phyloP scores from a whole-genome alignment of 2,797 vertebrate genomes.

The Rhincodon typus region DNA sequence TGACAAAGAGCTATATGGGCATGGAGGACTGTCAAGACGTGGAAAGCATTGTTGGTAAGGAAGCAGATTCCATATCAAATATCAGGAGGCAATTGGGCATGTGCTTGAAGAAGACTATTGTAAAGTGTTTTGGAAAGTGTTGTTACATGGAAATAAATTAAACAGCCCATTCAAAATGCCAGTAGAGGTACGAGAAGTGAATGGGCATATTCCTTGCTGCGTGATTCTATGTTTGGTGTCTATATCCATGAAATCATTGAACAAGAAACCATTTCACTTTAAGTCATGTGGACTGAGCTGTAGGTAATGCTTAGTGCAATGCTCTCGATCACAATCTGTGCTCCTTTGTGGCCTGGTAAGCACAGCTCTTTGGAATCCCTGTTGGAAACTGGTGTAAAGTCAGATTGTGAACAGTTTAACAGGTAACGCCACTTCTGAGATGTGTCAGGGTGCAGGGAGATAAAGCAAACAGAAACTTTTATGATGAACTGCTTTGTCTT shows the following conservation, averaged over 20 bases:
- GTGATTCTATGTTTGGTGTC: neutral
- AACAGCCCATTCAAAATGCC: too few relatives aligned
- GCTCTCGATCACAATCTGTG: neutral
- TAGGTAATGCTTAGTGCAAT: neutral
- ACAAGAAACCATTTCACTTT: neutral
- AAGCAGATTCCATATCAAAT: too few relatives aligned
- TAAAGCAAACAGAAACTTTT: neutral
- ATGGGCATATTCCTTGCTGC: too few relatives aligned
- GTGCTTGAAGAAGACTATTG: too few relatives aligned
- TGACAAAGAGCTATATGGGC: too few relatives aligned
- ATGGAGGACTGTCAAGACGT: too few relatives aligned
- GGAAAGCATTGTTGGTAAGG: too few relatives aligned
- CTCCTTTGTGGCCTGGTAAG: neutral
- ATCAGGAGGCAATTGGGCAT: too few relatives aligned
- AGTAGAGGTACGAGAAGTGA: too few relatives aligned
- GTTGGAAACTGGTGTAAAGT: neutral
- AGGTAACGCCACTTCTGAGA: neutral
- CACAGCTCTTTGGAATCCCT: neutral
- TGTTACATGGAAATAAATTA: too few relatives aligned
- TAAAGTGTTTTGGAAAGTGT: too few relatives aligned
- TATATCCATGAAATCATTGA: neutral
- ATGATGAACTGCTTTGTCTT: neutral
- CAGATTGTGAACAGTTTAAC: neutral
- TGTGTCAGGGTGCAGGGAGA: neutral
- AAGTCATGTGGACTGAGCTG: neutral